Conservation (phyloP, 2,113 vertebrate genomes). For the Sarotherodon lohbergeri region DNA sequence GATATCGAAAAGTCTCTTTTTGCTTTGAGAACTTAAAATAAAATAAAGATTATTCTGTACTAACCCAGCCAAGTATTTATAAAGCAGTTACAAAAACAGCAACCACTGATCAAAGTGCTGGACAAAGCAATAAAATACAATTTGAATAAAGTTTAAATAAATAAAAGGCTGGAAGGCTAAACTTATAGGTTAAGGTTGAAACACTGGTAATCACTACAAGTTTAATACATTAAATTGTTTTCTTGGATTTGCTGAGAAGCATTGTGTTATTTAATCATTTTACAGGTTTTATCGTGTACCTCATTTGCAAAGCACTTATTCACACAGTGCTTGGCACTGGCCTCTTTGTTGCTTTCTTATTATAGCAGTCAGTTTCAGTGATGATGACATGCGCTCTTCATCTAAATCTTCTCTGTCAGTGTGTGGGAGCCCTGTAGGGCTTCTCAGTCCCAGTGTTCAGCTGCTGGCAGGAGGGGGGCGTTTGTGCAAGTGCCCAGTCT, state of each 20-base stretch:
- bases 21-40: neutral
- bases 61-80: neutral
- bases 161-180: neutral
- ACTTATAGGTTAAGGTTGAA: neutral
- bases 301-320: neutral
- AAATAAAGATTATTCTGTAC: neutral
- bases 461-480: neutral
- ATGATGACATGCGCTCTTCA: constrained; percentile 1
- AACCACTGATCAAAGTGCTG: neutral
- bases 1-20: neutral
- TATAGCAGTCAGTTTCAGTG: constrained; percentile 20
- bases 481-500: neutral
- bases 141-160: neutral
- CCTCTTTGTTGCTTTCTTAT: constrained; percentile 22
- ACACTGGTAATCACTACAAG: neutral
- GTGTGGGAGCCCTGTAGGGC: neutral
- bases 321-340: neutral
- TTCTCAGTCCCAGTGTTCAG: neutral
- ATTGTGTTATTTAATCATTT: neutral
- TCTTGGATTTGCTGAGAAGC: neutral
- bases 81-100: neutral
- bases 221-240: neutral
- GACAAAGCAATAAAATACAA: neutral
- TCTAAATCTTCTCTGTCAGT: constrained; percentile 41
- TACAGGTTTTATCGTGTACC: neutral